phyloP scores from a whole-genome alignment of 92 coral and sea anemone species.

The Virgularia gustaviana region DNA sequence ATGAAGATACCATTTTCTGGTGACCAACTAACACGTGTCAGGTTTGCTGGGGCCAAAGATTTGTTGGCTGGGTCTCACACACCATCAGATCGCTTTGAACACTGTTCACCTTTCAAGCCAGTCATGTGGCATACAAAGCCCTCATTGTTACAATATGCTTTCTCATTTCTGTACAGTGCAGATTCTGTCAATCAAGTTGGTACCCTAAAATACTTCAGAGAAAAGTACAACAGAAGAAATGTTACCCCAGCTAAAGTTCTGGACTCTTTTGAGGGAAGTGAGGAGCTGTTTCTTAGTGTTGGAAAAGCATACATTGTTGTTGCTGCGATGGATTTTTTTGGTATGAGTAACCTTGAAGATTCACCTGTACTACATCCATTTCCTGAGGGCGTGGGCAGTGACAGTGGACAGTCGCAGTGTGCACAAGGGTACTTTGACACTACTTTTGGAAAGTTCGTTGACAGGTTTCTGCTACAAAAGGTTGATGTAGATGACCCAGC shows the following conservation, averaged over 20 bases:
- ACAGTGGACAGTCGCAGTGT: slow-evolving; percentile 30
- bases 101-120: slow-evolving; percentile 60
- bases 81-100: slow-evolving; percentile 64
- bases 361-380: slow-evolving; percentile 41
- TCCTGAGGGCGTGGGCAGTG: slow-evolving; percentile 49
- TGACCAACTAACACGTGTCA: slow-evolving; percentile 53
- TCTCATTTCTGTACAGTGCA: slow-evolving; percentile 60
- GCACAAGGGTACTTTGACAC: slow-evolving; percentile 32
- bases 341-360: slow-evolving; percentile 12
- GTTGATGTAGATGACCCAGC: slow-evolving; percentile 4
- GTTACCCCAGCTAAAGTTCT: slow-evolving; percentile 30
- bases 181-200: slow-evolving; percentile 54
- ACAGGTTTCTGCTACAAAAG: slow-evolving; percentile 24
- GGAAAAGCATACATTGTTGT: neutral
- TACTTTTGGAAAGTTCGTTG: slow-evolving; percentile 33
- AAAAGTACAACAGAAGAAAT: slow-evolving; percentile 18
- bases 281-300: slow-evolving; percentile 21
- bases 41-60: slow-evolving; percentile 61
- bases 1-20: too few species aligned
- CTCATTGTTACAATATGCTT: slow-evolving; percentile 54
- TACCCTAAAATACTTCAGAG: slow-evolving; percentile 18
- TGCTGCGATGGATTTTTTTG: slow-evolving; percentile 12
- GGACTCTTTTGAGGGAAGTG: slow-evolving; percentile 20
- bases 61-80: slow-evolving; percentile 65
- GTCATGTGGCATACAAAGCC: slow-evolving; percentile 70